phyloP scores from a whole-genome alignment of 2,113 vertebrate species.

The Catharus minimus region DNA sequence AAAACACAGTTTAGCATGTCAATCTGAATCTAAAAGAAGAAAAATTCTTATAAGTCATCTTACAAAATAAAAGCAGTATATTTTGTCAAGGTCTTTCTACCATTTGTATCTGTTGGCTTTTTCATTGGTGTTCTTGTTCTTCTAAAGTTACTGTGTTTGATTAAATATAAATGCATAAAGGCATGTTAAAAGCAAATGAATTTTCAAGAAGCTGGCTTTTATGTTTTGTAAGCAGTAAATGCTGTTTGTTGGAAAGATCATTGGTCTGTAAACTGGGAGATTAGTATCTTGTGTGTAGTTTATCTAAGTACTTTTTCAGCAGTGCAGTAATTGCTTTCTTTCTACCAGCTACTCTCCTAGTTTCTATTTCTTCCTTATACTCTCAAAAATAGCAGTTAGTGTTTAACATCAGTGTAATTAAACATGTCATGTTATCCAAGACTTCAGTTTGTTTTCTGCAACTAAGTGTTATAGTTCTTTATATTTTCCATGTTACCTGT shows the following conservation, averaged over 20 bases:
- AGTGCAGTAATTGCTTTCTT: neutral
- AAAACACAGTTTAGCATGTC: neutral
- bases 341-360: neutral
- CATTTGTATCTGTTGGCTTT: neutral
- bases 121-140: neutral
- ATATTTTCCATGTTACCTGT: neutral
- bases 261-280: neutral
- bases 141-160: neutral
- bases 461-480: neutral
- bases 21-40: slow-evolving; percentile 25
- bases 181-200: neutral
- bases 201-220: neutral
- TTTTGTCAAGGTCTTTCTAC: neutral
- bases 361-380: neutral
- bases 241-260: neutral
- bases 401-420: neutral
- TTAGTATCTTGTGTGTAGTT: slow-evolving; percentile 1
- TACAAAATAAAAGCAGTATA: neutral
- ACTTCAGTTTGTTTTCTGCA: neutral
- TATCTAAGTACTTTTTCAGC: neutral
- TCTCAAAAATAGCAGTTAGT: neutral
- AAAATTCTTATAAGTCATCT: neutral
- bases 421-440: neutral
- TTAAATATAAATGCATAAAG: neutral
- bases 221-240: neutral